phyloP scores from a whole-genome alignment of 2,113 vertebrate genomes.

The Cepphus grylle region DNA sequence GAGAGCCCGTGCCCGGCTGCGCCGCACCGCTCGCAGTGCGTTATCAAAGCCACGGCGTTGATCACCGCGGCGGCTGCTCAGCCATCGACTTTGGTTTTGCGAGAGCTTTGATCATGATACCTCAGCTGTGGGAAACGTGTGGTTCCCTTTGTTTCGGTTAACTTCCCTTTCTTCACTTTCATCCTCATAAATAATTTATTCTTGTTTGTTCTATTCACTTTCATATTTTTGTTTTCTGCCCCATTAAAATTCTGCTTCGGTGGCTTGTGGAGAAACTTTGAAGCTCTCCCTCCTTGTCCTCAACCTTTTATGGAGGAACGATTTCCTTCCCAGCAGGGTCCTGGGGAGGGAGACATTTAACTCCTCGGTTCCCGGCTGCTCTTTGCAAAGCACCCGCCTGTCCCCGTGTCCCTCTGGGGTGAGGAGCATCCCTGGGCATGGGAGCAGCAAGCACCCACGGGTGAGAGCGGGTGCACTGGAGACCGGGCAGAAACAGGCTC shows the following conservation, averaged over 20 bases:
- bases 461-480: accelerated
- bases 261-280: background rate
- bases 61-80: accelerated
- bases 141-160: slow-evolving; percentile 41
- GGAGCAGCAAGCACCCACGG: accelerated
- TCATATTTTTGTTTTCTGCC: slow-evolving; percentile 36
- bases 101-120: slow-evolving; percentile 3
- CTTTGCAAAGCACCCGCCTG: accelerated
- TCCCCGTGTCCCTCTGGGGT: accelerated
- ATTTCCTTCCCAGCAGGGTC: background rate
- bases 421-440: background rate
- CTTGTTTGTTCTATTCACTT: slow-evolving; percentile 57
- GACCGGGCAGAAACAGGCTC: background rate
- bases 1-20: accelerated
- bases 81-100: background rate
- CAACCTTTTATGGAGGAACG: background rate
- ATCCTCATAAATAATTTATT: slow-evolving; percentile 52
- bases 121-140: background rate
- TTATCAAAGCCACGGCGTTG: background rate
- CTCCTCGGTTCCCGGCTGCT: background rate
- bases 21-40: accelerated
- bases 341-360: background rate
- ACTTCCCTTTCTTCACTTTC: slow-evolving; percentile 53
- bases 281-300: slow-evolving; percentile 25
- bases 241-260: slow-evolving; percentile 17